phyloP scores from a whole-genome alignment of 2,113 vertebrate species.

The Ctenodactylus gundi region DNA sequence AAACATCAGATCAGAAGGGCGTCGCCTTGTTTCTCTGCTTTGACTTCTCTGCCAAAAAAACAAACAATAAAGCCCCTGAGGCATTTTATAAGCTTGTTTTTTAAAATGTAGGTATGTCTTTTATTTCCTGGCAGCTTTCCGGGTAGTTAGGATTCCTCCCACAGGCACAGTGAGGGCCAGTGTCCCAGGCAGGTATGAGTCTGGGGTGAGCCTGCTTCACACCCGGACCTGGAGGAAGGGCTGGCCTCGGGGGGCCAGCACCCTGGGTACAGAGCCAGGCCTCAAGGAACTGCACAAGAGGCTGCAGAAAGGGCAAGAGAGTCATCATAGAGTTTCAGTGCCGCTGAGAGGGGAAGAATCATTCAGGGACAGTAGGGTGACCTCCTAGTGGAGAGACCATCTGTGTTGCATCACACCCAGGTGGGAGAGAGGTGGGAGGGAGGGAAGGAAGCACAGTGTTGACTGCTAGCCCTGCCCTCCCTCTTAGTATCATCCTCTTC shows the following conservation, averaged over 20 bases:
- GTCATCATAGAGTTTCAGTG: too few relatives aligned
- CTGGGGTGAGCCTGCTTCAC: rapidly evolving
- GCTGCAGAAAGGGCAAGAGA: too few relatives aligned
- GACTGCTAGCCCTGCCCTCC: background rate
- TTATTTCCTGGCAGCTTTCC: constrained; percentile 50
- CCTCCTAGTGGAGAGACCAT: background rate
- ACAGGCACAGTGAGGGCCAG: background rate
- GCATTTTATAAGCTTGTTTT: constrained; percentile 56
- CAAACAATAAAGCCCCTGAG: constrained; percentile 44
- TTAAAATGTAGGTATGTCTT: constrained; percentile 32
- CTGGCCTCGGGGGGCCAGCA: background rate
- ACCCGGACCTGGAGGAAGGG: background rate
- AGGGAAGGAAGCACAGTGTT: too few relatives aligned
- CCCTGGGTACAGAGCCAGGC: rapidly evolving
- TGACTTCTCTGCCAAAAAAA: constrained; percentile 34
- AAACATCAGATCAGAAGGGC: background rate
- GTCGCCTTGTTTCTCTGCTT: background rate
- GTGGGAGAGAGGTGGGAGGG: background rate
- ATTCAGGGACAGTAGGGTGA: background rate
- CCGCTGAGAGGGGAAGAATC: background rate
- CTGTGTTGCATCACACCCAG: background rate
- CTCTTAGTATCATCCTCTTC: background rate
- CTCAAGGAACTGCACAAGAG: background rate
- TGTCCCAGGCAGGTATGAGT: background rate
- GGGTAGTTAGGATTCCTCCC: background rate